Evolutionary conservation across 2,888 invertebrate genomes (phyloP).

Genomic region (Anaspis maculata): DNA sequence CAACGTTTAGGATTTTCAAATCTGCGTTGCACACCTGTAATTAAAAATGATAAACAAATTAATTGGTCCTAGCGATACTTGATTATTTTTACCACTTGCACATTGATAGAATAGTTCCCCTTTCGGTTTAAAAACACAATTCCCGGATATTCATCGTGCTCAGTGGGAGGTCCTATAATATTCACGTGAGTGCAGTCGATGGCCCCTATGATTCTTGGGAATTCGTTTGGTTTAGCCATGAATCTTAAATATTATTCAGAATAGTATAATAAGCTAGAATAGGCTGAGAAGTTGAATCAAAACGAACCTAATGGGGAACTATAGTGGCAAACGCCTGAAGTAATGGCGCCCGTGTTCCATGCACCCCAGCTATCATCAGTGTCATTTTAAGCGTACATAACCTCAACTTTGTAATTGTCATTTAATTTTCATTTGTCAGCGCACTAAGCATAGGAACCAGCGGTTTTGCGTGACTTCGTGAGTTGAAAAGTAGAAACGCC

Average conservation of each 20-base stretch:
- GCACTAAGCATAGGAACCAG: no score
- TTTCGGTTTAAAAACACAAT: neutral
- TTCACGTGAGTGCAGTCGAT: constrained; percentile 1
- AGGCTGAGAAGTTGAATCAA: neutral
- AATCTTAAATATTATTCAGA: neutral
- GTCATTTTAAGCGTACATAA: no score
- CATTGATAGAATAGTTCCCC: neutral
- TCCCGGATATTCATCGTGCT: neutral
- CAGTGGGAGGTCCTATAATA: neutral
- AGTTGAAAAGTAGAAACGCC: no score
- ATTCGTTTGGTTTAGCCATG: neutral
- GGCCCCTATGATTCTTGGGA: neutral
- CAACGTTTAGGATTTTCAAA: neutral
- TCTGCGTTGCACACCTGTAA: neutral
- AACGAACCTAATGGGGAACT: no score
- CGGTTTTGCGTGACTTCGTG: no score
- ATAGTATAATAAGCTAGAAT: neutral
- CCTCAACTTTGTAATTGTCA: no score
- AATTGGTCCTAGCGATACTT: neutral
- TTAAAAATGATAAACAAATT: neutral
- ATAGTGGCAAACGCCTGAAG: no score
- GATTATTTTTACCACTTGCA: neutral
- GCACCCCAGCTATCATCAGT: no score
- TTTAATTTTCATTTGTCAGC: no score
- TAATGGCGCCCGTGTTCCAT: no score